Base-by-base conservation (phyloP, 2,113 vertebrate species). In the Halichoeres trimaculatus region DNA sequence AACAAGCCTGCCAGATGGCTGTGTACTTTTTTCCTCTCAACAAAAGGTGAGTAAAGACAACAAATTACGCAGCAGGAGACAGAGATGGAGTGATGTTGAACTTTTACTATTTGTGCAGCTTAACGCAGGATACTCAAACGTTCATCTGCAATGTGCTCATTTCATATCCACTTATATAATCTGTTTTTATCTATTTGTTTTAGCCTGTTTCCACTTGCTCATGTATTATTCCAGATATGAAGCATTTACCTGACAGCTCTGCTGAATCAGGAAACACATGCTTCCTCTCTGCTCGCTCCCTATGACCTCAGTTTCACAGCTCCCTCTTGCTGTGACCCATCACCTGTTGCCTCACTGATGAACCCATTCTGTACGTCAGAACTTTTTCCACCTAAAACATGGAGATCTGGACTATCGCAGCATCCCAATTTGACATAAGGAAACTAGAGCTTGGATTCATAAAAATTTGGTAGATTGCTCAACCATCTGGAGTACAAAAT, bases 221-320 rank as follows among this genome's bases (percentile, higher is more conserved):
- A 60, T 74, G 20, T 78, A 56, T 85, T 83, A 43, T 84, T 77
- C 45, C 84, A 86, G 66, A 84, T 83, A 78, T 22, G 79, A 81
- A 57, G 57, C 72, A 41, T 71, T 45, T 86, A 84, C 81, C 84
- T 67, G 78, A 78, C 23, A 19, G 36, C 24, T 48, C 69, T 89
- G 86, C 79, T 51, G 85, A 88, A 53, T 85, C 81, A 84, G 89
- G 72, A 77, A 80, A 72, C 60, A 67, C 41, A 9, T 13, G 43
- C 60, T 88, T 91, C 91, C 89, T 82, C 53, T 87, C 80, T 41
- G 64, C 65, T 70, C 63, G 66, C 74, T 76, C 89, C 58, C 78
- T 78, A 47, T 70, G 77, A 77, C 81, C 79, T 78, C 47, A 2
- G 34, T 55, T 47, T 66, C 66, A 52, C 68, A 19, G 34, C 52